Evolutionary conservation across 2,888 invertebrate species (phyloP), one percentile per base, ranked within the genome.

Genomic region (Melinaea menophilus): DNA sequence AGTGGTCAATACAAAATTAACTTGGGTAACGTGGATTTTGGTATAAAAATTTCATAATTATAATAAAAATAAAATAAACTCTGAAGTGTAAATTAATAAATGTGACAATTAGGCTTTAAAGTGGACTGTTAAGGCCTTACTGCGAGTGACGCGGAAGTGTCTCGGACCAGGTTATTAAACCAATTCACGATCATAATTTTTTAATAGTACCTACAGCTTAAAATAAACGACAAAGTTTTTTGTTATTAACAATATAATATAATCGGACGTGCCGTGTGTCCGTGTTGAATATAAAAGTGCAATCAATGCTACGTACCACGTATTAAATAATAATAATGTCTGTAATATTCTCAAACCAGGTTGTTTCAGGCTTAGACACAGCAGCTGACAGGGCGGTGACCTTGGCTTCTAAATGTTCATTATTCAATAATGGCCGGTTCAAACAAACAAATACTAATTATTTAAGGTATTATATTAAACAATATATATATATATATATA

Each of bases 131-230:
- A 5, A 67, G 57, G 47, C 57, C 58, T 64, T 61, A 62, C 59
- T 62, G 66, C 65, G 62, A 64, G 68, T 64, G 64, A 71, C 65
- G 65, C 71, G 72, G 72, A 72, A 72, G 71, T 65, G 63, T 45
- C 47, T 46, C 56, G 62, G 63, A 69, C 68, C 66, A 68, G 68
- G 68, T 69, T 64, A 58, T 63, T 58, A 58, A 58, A 62, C 61
- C 55, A 67, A 69, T 66, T 68, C 60, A 46, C 47, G 48, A 48
- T 4, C 48, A 48, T 48, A n/a, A 48, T 22, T 7, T 37, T 37
- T 37, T 37, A 1, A 37, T 37, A 7, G 4, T 37, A 5, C 7
- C 7, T 37, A 5, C 7, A 37, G 37, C 7, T 37, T 37, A 37
- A 37, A 37, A 4, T 37, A 5, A 4, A 37, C 37, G 5, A 37